Base-by-base conservation (phyloP, 2,113 vertebrate genomes). In the Marmota monax region DNA sequence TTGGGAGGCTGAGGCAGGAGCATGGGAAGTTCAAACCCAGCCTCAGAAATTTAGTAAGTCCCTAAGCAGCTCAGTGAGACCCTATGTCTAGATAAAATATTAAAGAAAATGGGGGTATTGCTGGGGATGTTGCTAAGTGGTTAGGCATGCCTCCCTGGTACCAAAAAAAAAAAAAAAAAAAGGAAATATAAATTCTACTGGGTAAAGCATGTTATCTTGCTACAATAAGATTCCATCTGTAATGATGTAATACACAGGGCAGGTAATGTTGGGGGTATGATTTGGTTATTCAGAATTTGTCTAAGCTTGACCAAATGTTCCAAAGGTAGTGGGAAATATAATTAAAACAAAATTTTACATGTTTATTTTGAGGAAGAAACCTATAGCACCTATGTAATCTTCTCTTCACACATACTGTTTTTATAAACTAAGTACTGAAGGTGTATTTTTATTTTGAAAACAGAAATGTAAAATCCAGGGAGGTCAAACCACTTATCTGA, bases 261-360 rank as follows among this genome's bases (percentile, higher is more conserved):
- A 82, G 10, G 69, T 94, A 94, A 94, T 88, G 58, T 58, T 65
- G 63, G n/a, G 20, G 77, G 67, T 85, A 87, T 3, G 37, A 89
- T 90, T 67, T 93, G 51, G 7, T 67, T 72, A 87, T 42, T 80
- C 39, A 90, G 61, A 96, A 77, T 92, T 84, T 12, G 11, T 53
- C 14, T 7, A n/a, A 92, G 20, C 32, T 70, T 84, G 58, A 70
- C 29, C 61, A 93, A 90, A 73, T 78, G 6, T 90, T 82, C 27
- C 88, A 95, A 95, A 92, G 76, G 5, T 79, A 61, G 25, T 63
- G 23, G 74, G 17, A 90, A 95, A 89, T 94, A 61, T 67, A 65
- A 80, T 65, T 65, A 74, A 97, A 87, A 82, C 32, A 92, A 95
- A 72, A 79, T 89, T 76, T 86, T 65, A 18, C 13, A 37, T 69